Evolutionary conservation across 2,888 invertebrate species (phyloP), one percentile per base, ranked within the genome.

Genomic region (Pristionchus fissidentatus): DNA sequence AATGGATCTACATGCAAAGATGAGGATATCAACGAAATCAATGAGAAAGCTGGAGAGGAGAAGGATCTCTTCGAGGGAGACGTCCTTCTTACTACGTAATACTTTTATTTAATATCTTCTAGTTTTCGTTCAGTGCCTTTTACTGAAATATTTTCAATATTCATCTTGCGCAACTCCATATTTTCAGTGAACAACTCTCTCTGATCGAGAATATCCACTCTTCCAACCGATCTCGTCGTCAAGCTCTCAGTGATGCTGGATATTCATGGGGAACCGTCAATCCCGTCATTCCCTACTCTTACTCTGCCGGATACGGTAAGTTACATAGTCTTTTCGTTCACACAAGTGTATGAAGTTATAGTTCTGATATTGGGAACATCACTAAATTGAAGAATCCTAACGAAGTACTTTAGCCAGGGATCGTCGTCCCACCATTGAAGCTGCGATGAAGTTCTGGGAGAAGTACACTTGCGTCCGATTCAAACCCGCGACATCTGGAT

Each of bases 1-100:
- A n/a, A n/a, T n/a, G n/a, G n/a, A n/a, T n/a, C n/a, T n/a, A n/a
- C n/a, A n/a, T n/a, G n/a, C n/a, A n/a, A n/a, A n/a, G n/a, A n/a
- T n/a, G n/a, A n/a, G n/a, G n/a, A n/a, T 60, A n/a, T 49, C 0
- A 46, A 57, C 26, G 57, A 80, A 41, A 22, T 80, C n/a, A 80
- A 80, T 57, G 55, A 57, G n/a, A n/a, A n/a, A n/a, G n/a, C n/a
- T n/a, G n/a, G n/a, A n/a, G 60, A 57, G n/a, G 80, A 80, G 13
- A 57, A 80, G 49, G 81, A 66, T 41, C 62, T 81, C 13, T 81
- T 81, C 46, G 80, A 80, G 26, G 80, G 80, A 35, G 80, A 80
- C 15, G 29, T 80, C n/a, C 41, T 62, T 15, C 81, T 81, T 22
- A 46, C 81, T 19, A 49, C 62, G 79, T 79, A 38, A 57, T 26